Evolutionary conservation across 2,888 invertebrate species (phyloP).

Genomic region (Phortica okadai): DNA sequence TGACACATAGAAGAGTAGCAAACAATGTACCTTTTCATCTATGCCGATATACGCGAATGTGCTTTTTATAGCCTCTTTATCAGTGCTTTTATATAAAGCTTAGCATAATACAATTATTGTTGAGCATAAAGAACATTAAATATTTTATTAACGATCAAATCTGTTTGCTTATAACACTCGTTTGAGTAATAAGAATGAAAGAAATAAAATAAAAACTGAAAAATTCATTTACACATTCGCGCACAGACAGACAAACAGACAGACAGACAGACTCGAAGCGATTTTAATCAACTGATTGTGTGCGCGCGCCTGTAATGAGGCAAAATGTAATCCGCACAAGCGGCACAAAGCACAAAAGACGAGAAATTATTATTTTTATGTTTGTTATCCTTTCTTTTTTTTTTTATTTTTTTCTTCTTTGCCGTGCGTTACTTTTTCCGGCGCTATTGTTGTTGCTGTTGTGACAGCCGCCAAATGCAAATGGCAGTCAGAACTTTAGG

Average conservation of each 20-base stretch:
- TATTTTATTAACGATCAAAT: no score
- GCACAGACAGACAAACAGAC: background rate
- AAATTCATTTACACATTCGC: background rate
- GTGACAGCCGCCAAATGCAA: constrained; percentile 41
- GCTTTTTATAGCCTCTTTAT: no score
- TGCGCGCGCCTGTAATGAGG: constrained; percentile 28
- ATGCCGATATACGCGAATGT: no score
- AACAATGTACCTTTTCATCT: no score
- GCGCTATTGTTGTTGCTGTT: background rate
- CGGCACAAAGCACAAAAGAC: constrained; percentile 38
- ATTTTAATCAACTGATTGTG: constrained; percentile 8
- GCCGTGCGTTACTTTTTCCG: background rate
- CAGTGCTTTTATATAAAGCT: no score
- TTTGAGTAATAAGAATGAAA: background rate
- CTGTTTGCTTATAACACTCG: no score
- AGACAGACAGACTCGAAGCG: background rate
- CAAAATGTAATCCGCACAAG: constrained; percentile 36
- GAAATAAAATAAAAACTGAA: background rate
- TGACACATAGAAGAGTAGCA: no score
- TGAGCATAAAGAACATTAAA: no score
- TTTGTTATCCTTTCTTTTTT: background rate
- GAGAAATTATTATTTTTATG: constrained; percentile 30
- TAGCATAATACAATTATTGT: no score
- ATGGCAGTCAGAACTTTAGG: constrained; percentile 36
- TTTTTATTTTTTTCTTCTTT: background rate